Evolutionary conservation across 2,797 vertebrate species (phyloP), one percentile per base, ranked within the genome.

Genomic region (Coregonus ussuriensis): DNA sequence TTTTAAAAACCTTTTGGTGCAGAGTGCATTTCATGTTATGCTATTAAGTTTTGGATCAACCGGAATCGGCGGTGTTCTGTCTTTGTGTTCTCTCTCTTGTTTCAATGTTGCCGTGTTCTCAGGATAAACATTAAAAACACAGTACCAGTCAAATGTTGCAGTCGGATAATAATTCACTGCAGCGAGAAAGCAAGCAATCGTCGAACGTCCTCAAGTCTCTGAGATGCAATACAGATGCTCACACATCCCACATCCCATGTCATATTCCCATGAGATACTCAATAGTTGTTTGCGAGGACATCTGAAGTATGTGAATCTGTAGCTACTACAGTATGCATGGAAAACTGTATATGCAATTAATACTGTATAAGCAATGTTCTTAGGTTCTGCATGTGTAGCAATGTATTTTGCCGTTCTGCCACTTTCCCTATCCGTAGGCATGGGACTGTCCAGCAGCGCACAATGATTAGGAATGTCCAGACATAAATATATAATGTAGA

Each of bases 71-170:
- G 62, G 16, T 18, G 13, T 15, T 76, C 67, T 77, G 70, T 75
- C 66, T 74, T 54, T 65, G 59, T 68, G 14, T 74, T 71, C 85
- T 69, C 21, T 67, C 59, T 62, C 59, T 62, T 16, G 9, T 62
- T 35, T 81, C 37, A 80, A 62, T 72, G 77, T 86, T 82, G 84
- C 77, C 78, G 71, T 72, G 62, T 80, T 83, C 79, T 79, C 85
- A 85, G 76, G 31, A 79, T 62, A 25, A 88, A 84, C 84, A 77
- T 82, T 65, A 78, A 47, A 33, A 25, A 25, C 25, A 25, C 25
- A 25, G 25, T 25, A 25, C 80, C 77, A 76, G 77, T 80, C 75
- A 85, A 85, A 82, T 63, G 73, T 74, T 63, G 78, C 74, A 37
- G 14, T 79, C 63, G 77, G 83, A 77, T 83, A 81, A 82, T 82